Evolutionary conservation across 1,140 invertebrate genomes (phyloP).

Genomic region (Branchinecta lindahli): DNA sequence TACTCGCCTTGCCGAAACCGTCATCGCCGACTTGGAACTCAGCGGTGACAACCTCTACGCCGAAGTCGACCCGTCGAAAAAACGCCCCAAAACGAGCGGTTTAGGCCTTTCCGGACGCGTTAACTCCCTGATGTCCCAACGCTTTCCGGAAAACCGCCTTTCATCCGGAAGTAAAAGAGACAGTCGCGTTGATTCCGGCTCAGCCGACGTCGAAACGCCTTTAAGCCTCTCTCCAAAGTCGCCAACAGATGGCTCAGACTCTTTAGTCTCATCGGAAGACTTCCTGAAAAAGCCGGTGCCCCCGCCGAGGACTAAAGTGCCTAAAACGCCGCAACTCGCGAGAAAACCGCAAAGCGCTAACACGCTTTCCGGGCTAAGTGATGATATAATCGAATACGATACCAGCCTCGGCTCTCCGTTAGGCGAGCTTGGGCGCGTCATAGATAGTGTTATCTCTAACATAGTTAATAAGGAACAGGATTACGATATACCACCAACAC

Average conservation of each 20-base stretch:
- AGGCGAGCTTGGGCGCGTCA: constrained; percentile 17
- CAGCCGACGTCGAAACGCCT: constrained; percentile 32
- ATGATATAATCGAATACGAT: constrained; percentile 14
- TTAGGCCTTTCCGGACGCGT: constrained; percentile 20
- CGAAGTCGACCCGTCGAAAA: constrained; percentile 28
- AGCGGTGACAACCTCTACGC: constrained; percentile 29
- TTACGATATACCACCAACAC: constrained; percentile 20
- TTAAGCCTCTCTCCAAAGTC: constrained; percentile 30
- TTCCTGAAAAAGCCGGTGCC: constrained; percentile 25
- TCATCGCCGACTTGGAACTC: neutral
- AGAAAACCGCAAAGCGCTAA: constrained; percentile 16
- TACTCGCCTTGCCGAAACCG: constrained; percentile 2
- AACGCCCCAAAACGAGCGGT: constrained; percentile 19
- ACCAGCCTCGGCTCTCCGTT: constrained; percentile 10
- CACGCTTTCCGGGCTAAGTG: constrained; percentile 15
- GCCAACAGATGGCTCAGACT: constrained; percentile 26
- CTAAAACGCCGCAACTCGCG: constrained; percentile 16
- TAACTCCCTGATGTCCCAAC: constrained; percentile 19
- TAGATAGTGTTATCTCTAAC: constrained; percentile 17
- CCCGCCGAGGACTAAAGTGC: constrained; percentile 25
- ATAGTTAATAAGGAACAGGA: constrained; percentile 24
- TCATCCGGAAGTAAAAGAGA: constrained; percentile 23
- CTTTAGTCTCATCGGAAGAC: neutral
- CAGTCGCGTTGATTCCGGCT: constrained; percentile 31
- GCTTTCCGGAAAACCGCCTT: constrained; percentile 20